Base-by-base conservation (phyloP, 1,140 invertebrate species). In the Trichoplusia ni region DNA sequence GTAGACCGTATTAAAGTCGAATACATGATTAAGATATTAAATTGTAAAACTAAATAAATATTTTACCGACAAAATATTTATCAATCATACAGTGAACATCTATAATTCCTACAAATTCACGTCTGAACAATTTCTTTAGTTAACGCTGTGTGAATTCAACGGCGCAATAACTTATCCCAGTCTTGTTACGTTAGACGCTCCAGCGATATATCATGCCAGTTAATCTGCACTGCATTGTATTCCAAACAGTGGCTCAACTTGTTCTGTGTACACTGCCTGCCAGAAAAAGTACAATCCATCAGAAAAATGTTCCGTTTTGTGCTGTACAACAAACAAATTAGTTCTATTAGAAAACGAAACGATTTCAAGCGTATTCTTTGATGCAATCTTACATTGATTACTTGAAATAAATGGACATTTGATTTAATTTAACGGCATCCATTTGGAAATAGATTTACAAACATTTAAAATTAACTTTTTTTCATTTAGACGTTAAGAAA, bases 131-230 rank as follows among this genome's bases (percentile, higher is more conserved):
- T 61, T 49, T 37, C 44, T 27, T 37, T 29, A 40, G 35, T 42
- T 38, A 14, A 14, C 37, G 16, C 53, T 42, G 8, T 19, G 8
- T 38, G 21, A 16, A 40, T 42, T 14, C 18, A 35, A 4, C 9
- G 3, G 2, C 37, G 25, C 37, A 8, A 58, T 54, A 58, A 58
- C 14, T 58, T 58, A 58, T 40, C 7, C 53, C 14, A 42, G 37
- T 58, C 37, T 42, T 58, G 53, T 44, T 56, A 56, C 25, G 63
- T 71, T 67, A 73, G 63, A 51, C 66, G 67, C 25, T 63, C 54
- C 54, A 21, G 21, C 73, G 51, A 67, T 79, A 72, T 73, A 79
- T 79, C 76, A 73, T 67, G 63, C 58, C 59, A 65, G 69, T 76
- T 76, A 76, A 79, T 76, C 69, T 79, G 47, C 59, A 51, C 49